Base-by-base conservation (phyloP, 2,113 vertebrate species). In the Empidonax alnorum region DNA sequence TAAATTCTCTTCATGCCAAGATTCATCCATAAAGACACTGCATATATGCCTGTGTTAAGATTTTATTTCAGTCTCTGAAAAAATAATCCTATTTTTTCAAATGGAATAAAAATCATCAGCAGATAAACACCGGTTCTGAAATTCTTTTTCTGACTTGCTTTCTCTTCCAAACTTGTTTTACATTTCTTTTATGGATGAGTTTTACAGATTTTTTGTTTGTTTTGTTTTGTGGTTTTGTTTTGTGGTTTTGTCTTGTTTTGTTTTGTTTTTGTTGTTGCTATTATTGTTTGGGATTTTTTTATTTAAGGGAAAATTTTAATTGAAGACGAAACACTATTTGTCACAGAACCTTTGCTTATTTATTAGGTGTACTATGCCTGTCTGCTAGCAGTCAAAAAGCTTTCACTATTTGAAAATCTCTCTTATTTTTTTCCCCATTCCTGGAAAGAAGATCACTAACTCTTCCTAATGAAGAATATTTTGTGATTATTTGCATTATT, bases 311-410 rank as follows among this genome's bases (percentile, higher is more conserved):
- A 4, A 33, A 44, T 72, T 91, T 90, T 42, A 85, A 68, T 27
- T 53, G 33, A 84, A 89, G 8, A 58, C 39, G 83, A 77, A 91
- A 25, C 4, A 50, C 10, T 59, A 39, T 17, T 52, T 90, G 10
- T 46, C 14, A 61, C 17, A 76, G 37, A 91, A 65, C 3, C 1
- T 69, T 68, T 89, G 6, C 3, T 84, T 49, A 47, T 67, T 59
- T 84, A n/a, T 67, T 46, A 62, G 5, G 1, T 56, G 21, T 7
- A 4, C 2, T 37, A 37, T 1, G 1, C 8, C 24, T 78, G 27
- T 1, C 15, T 63, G 15, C 6, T 75, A 49, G 17, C 69, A 69
- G 22, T 50, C 12, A 69, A 74, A 86, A 92, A 28, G 1, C 6
- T 82, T 72, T 59, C 17, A 59, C 2, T 75, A 9, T 41, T 79